These are phyloP conservation scores for Drosophila paracracens DNA, from an alignment of 2,888 invertebrate species.

Conservation along the genomic window DNA sequence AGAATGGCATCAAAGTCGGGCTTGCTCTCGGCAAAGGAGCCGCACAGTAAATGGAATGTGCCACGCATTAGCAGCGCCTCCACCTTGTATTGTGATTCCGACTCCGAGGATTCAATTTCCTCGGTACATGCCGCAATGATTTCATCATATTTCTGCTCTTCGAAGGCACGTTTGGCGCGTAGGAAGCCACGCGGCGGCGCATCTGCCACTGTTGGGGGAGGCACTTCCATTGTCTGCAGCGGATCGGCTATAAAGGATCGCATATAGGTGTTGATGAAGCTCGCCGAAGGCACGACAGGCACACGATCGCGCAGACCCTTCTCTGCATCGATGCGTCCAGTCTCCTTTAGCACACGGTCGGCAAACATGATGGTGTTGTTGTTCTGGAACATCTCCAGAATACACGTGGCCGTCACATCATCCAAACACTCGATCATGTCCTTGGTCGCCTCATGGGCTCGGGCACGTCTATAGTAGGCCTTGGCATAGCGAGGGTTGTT, in stretches of 20 bases:
- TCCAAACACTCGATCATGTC: constrained; percentile 93
- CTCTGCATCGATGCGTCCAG: constrained; percentile 88
- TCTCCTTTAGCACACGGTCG: constrained; percentile 94
- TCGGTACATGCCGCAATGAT: constrained; percentile 92
- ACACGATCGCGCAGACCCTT: constrained; percentile 89
- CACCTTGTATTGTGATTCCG: constrained; percentile 88
- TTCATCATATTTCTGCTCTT: constrained; percentile 90
- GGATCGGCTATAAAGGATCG: constrained; percentile 95
- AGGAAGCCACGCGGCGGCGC: constrained; percentile 87
- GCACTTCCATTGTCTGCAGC: constrained; percentile 87
- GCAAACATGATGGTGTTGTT: constrained; percentile 92
- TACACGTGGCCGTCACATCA: constrained; percentile 96
- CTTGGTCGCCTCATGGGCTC: constrained; percentile 92
- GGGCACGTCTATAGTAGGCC: constrained; percentile 93
- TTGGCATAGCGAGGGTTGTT: constrained; percentile 94
- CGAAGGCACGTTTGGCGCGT: constrained; percentile 90
- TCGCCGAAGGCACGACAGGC: constrained; percentile 92
- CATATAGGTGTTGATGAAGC: constrained; percentile 94
- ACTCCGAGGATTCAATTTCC: constrained; percentile 88
- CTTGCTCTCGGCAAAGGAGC: constrained; percentile 90
- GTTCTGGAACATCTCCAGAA: constrained; percentile 95
- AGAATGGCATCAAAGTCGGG: constrained; percentile 90
- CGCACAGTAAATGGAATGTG: constrained; percentile 92
- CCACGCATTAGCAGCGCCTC: constrained; percentile 93
- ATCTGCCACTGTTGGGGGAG: constrained; percentile 51